phyloP scores from a whole-genome alignment of 2,888 invertebrate species.

The Stenodera caucasica region DNA sequence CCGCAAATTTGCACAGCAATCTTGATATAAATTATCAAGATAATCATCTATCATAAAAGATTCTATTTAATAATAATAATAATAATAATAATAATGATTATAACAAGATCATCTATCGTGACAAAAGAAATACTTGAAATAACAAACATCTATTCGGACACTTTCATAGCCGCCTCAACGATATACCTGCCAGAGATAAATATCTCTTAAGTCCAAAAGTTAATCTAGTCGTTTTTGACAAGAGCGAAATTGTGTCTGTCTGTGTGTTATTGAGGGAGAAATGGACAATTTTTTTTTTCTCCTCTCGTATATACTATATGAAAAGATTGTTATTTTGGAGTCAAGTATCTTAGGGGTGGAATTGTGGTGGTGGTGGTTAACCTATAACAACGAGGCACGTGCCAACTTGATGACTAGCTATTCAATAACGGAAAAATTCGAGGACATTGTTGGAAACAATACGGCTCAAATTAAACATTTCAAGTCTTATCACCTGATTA shows the following conservation, averaged over 20 bases:
- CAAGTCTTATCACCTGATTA: constrained; percentile 32
- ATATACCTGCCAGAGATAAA: constrained; percentile 27
- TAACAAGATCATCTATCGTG: constrained; percentile 12
- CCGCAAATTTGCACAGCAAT: neutral
- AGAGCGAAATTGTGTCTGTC: constrained; percentile 9
- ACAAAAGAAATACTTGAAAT: constrained; percentile 27
- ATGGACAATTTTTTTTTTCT: neutral
- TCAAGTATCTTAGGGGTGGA: constrained; percentile 22
- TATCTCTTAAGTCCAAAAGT: constrained; percentile 23
- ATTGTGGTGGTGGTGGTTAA: constrained; percentile 26
- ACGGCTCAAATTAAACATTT: constrained; percentile 26
- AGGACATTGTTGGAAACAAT: constrained; percentile 24
- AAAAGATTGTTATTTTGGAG: constrained; percentile 14
- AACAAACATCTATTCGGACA: constrained; percentile 30
- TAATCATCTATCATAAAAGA: constrained; percentile 15
- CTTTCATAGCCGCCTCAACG: constrained; percentile 22
- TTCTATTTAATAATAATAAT: constrained; percentile 20
- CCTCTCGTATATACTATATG: neutral
- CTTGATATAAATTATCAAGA: neutral
- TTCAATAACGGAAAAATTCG: constrained; percentile 28
- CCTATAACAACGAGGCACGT: constrained; percentile 22
- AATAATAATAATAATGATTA: neutral
- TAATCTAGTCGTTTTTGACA: constrained; percentile 20
- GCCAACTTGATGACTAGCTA: constrained; percentile 28
- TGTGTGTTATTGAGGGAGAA: constrained; percentile 4